A percentile compares a stretch with the other conserved stretches of the same genome.
Conservation (phyloP, 2,888 invertebrate genomes). For the Deilephila porcellus region DNA sequence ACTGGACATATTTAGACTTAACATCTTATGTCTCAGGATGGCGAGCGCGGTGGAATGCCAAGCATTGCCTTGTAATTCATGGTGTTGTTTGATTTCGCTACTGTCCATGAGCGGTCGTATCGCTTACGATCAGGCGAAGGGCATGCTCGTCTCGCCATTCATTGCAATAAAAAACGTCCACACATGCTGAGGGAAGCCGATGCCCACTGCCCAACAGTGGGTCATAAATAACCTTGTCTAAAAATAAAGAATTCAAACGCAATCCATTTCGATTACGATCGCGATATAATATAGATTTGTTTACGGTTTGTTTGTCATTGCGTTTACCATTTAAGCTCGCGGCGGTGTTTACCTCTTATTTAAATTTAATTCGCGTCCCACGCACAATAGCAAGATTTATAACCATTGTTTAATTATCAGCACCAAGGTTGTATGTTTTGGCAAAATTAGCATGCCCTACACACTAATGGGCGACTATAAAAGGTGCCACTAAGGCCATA, state of each 20-base stretch:
- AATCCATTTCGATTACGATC: conserved; percentile 7
- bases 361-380: conserved; percentile 15
- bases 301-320: conserved; percentile 22
- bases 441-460: conserved; percentile 22
- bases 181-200: too few relatives aligned
- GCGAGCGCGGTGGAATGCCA: too few relatives aligned
- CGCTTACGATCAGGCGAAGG: too few relatives aligned
- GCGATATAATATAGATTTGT: conserved; percentile 11
- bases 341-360: conserved; percentile 18
- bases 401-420: conserved; percentile 13
- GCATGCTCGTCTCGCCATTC: too few relatives aligned
- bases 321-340: not conserved
- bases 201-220: not conserved
- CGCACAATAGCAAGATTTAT: conserved; percentile 15
- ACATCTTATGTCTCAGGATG: too few relatives aligned
- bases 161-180: too few relatives aligned
- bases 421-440: conserved; percentile 16
- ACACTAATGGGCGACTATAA: not conserved
- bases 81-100: too few relatives aligned
- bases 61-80: too few relatives aligned
- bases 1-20: too few relatives aligned
- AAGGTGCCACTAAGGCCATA: not conserved
- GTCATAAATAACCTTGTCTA: not conserved
- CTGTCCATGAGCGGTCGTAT: too few relatives aligned
- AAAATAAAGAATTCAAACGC: conserved; percentile 4